These are phyloP conservation scores for Callinectes sapidus DNA, from an alignment of 2,888 invertebrate genomes.

Conservation along the genomic window DNA sequence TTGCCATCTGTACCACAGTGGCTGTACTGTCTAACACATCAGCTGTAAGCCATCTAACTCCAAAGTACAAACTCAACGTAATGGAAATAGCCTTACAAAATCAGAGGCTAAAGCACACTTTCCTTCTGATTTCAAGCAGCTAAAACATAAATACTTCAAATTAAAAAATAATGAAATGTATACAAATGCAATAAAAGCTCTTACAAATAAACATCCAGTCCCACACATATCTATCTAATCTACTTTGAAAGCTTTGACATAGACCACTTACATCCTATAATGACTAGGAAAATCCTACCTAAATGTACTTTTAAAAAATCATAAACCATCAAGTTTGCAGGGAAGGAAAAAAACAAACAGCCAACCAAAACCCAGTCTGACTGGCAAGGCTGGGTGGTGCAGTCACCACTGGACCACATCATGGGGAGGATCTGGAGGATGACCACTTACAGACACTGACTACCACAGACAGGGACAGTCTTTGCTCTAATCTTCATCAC, in stretches of 20 bases:
- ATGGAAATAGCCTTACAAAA: background rate
- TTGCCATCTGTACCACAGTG: background rate
- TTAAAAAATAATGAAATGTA: background rate
- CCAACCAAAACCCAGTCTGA: background rate
- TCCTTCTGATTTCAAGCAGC: background rate
- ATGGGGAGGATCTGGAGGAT: background rate
- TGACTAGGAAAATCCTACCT: background rate
- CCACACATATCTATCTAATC: background rate
- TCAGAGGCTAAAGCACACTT: background rate
- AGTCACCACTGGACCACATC: conserved; percentile 1
- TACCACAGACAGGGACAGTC: background rate
- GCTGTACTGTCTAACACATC: background rate
- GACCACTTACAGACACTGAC: background rate
- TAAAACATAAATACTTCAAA: background rate
- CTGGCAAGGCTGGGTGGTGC: background rate
- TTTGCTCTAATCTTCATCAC: background rate
- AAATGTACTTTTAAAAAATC: background rate
- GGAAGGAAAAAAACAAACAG: background rate
- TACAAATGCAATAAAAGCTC: conserved; percentile 16
- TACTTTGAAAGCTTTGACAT: background rate
- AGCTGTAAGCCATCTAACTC: background rate
- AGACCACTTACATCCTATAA: background rate
- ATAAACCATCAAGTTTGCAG: background rate
- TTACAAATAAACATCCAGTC: background rate
- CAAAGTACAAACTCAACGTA: background rate